Evolutionary conservation across 2,797 vertebrate genomes (phyloP), one percentile per base, ranked within the genome.

Genomic region (Cyclura pinguis): DNA sequence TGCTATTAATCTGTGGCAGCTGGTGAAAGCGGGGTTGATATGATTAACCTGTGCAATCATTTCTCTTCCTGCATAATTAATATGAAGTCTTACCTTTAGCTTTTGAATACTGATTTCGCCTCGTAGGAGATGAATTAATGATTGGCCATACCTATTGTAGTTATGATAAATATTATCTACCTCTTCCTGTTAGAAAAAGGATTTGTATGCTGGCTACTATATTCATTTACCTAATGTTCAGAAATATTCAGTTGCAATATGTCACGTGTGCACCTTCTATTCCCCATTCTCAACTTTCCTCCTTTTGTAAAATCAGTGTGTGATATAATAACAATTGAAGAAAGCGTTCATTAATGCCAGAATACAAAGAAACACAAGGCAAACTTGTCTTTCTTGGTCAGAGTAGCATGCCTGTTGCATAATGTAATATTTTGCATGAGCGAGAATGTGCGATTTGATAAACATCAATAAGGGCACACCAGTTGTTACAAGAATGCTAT

Each of bases 1-100:
- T 50, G 50, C 84, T 92, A 90, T 89, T 96, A 95, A 95, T 96
- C 74, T 96, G 84, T 88, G 88, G 90, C 88, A 95, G 94, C 91
- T 80, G 89, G 87, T 92, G 91, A 93, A 95, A 96, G 87, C 78
- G 88, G 83, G 93, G 96, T 95, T 95, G 94, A 85, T 90, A 94
- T 89, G 90, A 91, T 59, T 91, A 94, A 84, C 91, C 67, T 92
- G 1, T 38, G 80, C 87, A 72, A 80, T 88, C 67, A 82, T 93
- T 93, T 4, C 86, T 91, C 76, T 93, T 93, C 77, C 72, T 91
- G 47, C 91, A 88, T 88, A 93, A 95, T 94, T 90, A 94, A 91
- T 47, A 86, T 4, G 29, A 52, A 47, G 10, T 59, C 84, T 92
- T 89, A 90, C 87, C 76, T 91, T 93, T 93, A 93, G 88, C 55